Percentiles rank a stretch among this genome's conserved stretches.
Conservation (phyloP, 2,113 vertebrate species). For the Entomyzon cyanotis region DNA sequence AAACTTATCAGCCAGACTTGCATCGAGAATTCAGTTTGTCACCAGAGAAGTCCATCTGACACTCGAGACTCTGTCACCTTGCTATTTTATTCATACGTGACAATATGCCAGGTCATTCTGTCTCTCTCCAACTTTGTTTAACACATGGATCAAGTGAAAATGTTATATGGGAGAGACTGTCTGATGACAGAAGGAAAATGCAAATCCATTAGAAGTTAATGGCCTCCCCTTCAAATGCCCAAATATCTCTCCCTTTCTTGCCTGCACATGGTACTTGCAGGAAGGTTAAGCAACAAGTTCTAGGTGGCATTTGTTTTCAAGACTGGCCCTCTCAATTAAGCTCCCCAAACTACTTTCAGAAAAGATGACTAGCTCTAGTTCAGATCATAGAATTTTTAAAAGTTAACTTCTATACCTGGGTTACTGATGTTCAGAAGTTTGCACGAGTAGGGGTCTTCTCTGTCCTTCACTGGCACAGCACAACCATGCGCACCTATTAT, state of each 20-base stretch:
- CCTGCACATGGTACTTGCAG: not conserved
- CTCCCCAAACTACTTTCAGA: not conserved
- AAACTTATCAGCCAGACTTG: not conserved
- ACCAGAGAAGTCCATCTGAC: not conserved
- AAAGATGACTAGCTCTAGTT: not conserved
- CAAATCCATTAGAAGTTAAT: not conserved
- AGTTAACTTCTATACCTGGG: conserved; percentile 78
- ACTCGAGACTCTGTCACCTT: not conserved
- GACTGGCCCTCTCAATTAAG: not conserved
- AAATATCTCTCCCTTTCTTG: not conserved
- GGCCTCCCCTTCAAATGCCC: not conserved
- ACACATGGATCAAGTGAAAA: not conserved
- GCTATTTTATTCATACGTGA: not conserved
- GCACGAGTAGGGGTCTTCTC: conserved; percentile 95
- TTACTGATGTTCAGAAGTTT: conserved; percentile 89
- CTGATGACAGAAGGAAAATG: not conserved
- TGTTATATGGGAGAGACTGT: not conserved
- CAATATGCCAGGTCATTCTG: not conserved
- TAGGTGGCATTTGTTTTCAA: not conserved
- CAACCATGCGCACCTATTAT: conserved; percentile 91
- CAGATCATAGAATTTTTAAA: not conserved
- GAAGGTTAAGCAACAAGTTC: not conserved
- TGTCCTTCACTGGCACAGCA: conserved; percentile 89
- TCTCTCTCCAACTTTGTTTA: not conserved
- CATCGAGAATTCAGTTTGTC: not conserved